Base-by-base conservation (phyloP, 1,140 invertebrate species). In the Nomia melanderi region DNA sequence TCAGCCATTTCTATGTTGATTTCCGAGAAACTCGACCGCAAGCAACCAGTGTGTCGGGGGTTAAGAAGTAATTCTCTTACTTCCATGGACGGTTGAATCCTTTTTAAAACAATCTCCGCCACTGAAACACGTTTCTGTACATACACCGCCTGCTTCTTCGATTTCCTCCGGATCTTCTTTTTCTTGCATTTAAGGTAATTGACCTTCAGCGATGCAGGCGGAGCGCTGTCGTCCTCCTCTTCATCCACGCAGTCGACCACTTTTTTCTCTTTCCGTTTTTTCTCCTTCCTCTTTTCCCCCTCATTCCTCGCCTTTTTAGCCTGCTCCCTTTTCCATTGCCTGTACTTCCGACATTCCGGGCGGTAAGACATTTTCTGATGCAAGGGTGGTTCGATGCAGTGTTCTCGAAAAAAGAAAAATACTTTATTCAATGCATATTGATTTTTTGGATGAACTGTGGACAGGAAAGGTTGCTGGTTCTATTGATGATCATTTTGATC, bases 61-160 rank as follows among this genome's bases (percentile, higher is more conserved):
- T 77, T 36, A 17, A 73, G 17, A 41, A 78, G 14, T 9, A 5
- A 20, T 29, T 72, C n/a, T 59, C 79, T 78, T 0, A 41, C 53
- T 11, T 77, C 53, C 11, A 83, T 33, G 8, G 75, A 23, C 0
- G 79, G 79, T 50, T 81, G 41, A 39, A 81, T 83, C 9, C 23
- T 63, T 0, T 53, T 72, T 8, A 82, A 11, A n/a, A 73, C 0
- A 0, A 80, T n/a, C 4, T 81, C 62, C 2, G 23, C 17, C 2
- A 25, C 7, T 2, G 73, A 53, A 36, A 66, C 14, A 0, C 20
- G 31, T 27, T 50, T 79, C 11, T 20, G 12, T 1, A 47, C 41
- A 5, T 36, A 33, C 1, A 8, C 8, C 3, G 11, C 1, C 0
- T 2, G 1, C 29, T 27, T 9, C 7, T 1, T 23, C 23, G 41